Evolutionary conservation across 2,888 invertebrate genomes (phyloP).

Genomic region (Nephrocerus scutellatus): DNA sequence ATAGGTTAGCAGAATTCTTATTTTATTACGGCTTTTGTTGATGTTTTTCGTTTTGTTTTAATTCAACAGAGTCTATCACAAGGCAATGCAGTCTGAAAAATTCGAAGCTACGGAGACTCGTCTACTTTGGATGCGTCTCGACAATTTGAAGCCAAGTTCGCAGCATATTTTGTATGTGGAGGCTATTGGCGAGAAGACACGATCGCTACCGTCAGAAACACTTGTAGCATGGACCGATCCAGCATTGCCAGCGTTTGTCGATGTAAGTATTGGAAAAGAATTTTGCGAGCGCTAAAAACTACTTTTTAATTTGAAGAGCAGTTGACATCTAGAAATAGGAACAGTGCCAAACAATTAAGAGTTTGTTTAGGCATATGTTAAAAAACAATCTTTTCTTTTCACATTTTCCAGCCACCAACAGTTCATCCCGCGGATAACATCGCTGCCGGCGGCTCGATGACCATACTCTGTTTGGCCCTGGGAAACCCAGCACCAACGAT

Average conservation of each 20-base stretch:
- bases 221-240: constrained; percentile 82
- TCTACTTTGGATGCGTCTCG: constrained; percentile 64
- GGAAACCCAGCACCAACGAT: constrained; percentile 81
- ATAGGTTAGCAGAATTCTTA: constrained; percentile 53
- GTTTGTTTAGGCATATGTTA: no score
- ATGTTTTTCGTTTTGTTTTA: not conserved
- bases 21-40: not conserved
- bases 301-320: not conserved
- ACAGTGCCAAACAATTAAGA: no score
- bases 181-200: constrained; percentile 62
- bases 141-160: constrained; percentile 68
- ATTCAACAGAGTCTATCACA: constrained; percentile 59
- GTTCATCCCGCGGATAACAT: constrained; percentile 77
- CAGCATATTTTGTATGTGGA: constrained; percentile 74
- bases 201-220: constrained; percentile 73
- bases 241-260: constrained; percentile 78
- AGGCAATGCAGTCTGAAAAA: constrained; percentile 57
- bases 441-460: constrained; percentile 80
- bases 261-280: no score
- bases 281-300: constrained; percentile 1
- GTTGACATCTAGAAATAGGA: not conserved
- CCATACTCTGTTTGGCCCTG: constrained; percentile 75
- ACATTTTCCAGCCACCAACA: constrained; percentile 61
- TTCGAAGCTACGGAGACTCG: constrained; percentile 59
- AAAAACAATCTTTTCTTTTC: no score